phyloP scores from a whole-genome alignment of 2,888 invertebrate species.

The Dusona sp. region DNA sequence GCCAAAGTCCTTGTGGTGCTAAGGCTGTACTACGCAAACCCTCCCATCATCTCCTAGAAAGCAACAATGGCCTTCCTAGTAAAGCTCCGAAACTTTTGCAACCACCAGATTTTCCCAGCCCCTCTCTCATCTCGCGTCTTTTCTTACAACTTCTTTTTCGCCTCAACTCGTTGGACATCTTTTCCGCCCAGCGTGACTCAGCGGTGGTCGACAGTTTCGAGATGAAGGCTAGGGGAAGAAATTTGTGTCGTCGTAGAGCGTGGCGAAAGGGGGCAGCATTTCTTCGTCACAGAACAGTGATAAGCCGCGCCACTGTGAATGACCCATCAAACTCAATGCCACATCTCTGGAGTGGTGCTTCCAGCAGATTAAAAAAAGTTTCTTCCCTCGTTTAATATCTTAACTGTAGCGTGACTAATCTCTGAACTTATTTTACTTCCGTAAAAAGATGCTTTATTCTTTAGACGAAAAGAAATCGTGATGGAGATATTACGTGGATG shows the following conservation, averaged over 20 bases:
- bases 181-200: slow-evolving; percentile 62
- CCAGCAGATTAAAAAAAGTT: slow-evolving; percentile 21
- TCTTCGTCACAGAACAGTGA: slow-evolving; percentile 19
- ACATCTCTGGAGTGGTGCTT: slow-evolving; percentile 2
- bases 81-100: slow-evolving; percentile 56
- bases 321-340: slow-evolving; percentile 6
- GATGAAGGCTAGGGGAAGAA: slow-evolving; percentile 29
- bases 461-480: background rate
- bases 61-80: slow-evolving; percentile 59
- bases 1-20: slow-evolving; percentile 51
- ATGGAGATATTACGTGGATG: background rate
- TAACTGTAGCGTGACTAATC: slow-evolving; percentile 40
- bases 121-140: slow-evolving; percentile 29
- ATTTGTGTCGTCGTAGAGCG: slow-evolving; percentile 4
- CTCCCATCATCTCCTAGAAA: slow-evolving; percentile 53
- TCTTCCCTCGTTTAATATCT: slow-evolving; percentile 6
- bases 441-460: background rate
- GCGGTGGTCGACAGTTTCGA: slow-evolving; percentile 9
- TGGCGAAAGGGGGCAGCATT: slow-evolving; percentile 2
- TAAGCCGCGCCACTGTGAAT: slow-evolving; percentile 20
- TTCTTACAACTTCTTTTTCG: slow-evolving; percentile 30
- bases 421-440: slow-evolving; percentile 19
- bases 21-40: slow-evolving; percentile 24
- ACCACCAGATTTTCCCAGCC: slow-evolving; percentile 40
- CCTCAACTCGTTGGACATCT: slow-evolving; percentile 56